Evolutionary conservation across 1,140 invertebrate genomes (phyloP).

Genomic region (Oryzaephilus surinamensis): DNA sequence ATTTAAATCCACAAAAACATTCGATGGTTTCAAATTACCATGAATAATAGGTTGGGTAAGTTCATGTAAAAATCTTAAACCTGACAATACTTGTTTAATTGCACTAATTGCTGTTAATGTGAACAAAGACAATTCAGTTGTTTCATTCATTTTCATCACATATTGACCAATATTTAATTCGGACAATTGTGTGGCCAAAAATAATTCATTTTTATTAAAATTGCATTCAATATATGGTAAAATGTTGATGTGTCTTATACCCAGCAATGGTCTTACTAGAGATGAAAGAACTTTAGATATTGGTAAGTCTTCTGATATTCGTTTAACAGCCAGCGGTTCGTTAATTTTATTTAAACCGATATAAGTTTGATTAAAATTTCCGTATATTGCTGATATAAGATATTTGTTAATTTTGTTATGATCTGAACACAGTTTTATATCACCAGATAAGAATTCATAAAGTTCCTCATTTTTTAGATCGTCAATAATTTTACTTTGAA

Average conservation of each 20-base stretch:
- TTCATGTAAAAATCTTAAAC: slow-evolving; percentile 32
- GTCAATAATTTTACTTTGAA: no score
- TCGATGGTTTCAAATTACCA: slow-evolving; percentile 37
- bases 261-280: slow-evolving; percentile 21
- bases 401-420: no score
- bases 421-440: no score
- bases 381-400: no score
- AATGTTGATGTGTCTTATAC: slow-evolving; percentile 25
- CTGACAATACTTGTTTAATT: slow-evolving; percentile 28
- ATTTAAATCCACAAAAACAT: slow-evolving; percentile 32
- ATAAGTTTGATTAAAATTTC: slow-evolving; percentile 27
- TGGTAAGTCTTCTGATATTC: slow-evolving; percentile 18
- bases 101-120: slow-evolving; percentile 17
- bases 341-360: slow-evolving; percentile 22
- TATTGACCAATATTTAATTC: slow-evolving; percentile 34
- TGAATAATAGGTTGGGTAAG: slow-evolving; percentile 30
- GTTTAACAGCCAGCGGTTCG: slow-evolving; percentile 27
- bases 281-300: slow-evolving; percentile 22
- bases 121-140: slow-evolving; percentile 13
- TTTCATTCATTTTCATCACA: slow-evolving; percentile 24
- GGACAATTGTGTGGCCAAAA: slow-evolving; percentile 29
- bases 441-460: no score
- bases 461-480: no score
- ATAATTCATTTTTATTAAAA: slow-evolving; percentile 25
- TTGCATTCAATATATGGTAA: slow-evolving; percentile 27